Base-by-base conservation (phyloP, 1,140 invertebrate species). In the Sarcophaga bullata region DNA sequence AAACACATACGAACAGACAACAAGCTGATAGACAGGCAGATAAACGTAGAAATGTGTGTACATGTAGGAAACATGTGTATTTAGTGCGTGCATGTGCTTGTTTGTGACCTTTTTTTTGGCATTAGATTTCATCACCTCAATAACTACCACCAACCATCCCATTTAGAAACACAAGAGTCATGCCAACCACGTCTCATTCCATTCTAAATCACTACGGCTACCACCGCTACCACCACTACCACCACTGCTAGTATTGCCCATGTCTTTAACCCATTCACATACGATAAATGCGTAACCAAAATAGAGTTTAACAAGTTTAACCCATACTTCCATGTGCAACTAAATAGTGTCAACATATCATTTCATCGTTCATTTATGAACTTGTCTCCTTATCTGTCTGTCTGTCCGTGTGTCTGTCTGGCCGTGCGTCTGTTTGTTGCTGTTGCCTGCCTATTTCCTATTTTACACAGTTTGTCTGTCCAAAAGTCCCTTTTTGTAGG, bases 61-160 rank as follows among this genome's bases (percentile, higher is more conserved):
- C 25, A 19, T 73, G 68, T 73, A 73, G 25, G 47, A 73, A 47
- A 13, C 73, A 49, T 76, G 15, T 47, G 10, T 75, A 76, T 47
- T 47, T 47, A 73, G 19, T 19, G 25, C 17, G 48, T 76, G 73
- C n/a, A 15, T 17, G 8, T 76, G 48, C 8, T 46, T 76, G 73
- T 76, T n/a, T 15, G 48, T 15, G 15, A n/a, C 73, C 15, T 49
- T 50, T 37, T 50, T 37, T 37, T 17, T 78, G 25, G 48, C 75
- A 78, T 78, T 78, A 68, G 62, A 68, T 68, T 68, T 68, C 62
- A 19, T 68, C 62, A 68, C 62, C 62, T 68, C 62, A n/a, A 68
- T 68, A 68, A 68, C 62, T 68, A 68, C 4, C 54, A n/a, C 25
- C 25, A 37, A 37, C 25, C 25, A 37, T 37, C 25, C 25, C 25